Evolutionary conservation across 1,140 invertebrate genomes (phyloP), one percentile per base, ranked within the genome.

Genomic region (Sarcophaga peregrina): DNA sequence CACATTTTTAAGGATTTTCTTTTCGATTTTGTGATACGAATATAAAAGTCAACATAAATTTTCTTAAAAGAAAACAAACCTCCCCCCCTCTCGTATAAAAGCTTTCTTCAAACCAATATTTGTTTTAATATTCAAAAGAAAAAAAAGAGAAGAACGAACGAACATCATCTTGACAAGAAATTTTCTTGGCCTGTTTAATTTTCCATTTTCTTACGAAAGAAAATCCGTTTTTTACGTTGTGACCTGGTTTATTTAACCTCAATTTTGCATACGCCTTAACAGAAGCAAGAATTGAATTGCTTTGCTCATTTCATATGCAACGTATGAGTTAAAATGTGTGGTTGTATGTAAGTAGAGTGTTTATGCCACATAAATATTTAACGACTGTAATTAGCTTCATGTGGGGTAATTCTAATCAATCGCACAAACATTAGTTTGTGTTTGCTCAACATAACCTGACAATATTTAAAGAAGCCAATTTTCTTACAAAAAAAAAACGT

Each of bases 221-320:
- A 37, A 37, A 37, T 37, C 25, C 25, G 54, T 58, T 58, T 47
- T 47, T 7, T 72, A 20, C 3, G 4, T 0, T 76, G 47, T 76
- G 74, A 76, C 74, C 74, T 46, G 74, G 45, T 76, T 76, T 46
- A 15, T 47, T 76, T 76, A 76, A 48, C 74, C 74, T 76, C 74
- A 76, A 47, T 76, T 76, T 47, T 7, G 52, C 11, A 45, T 46
- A 48, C 45, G 45, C 74, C 47, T 76, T 76, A 58, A 8, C 4
- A 15, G 52, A 10, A 54, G 52, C 7, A 13, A n/a, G 2, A 13
- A 13, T 5, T n/a, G 54, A 58, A 13, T 13, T n/a, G 13, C 7
- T n/a, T 15, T 58, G 13, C 15, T n/a, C 13, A n/a, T 58, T 58
- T 15, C 8, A 58, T 58, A 58, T n/a, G 54, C 11, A 58, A 58